Percentiles rank a stretch among this genome's conserved stretches.
Evolutionary conservation across 2,113 vertebrate species (phyloP).

Genomic region (Dascyllus trimaculatus): DNA sequence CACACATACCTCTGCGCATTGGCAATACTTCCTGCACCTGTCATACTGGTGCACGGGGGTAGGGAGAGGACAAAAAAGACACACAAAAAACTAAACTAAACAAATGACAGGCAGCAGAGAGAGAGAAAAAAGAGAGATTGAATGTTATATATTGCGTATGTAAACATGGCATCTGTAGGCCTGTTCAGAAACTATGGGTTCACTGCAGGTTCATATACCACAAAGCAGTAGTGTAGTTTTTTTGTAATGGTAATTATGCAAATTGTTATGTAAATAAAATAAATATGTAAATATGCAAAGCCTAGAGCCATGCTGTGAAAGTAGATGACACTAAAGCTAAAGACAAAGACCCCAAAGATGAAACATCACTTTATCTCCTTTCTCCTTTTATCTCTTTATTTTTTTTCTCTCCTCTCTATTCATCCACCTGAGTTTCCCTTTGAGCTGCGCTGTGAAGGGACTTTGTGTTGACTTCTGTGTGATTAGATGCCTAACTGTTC

Average conservation of each 20-base stretch:
- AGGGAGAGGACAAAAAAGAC: constrained; percentile 45
- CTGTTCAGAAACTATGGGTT: constrained; percentile 42
- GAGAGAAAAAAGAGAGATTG: neutral
- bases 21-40: constrained; percentile 42
- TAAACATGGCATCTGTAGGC: constrained; percentile 2
- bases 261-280: constrained; percentile 57
- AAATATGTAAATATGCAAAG: constrained; percentile 60
- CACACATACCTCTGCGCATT: neutral
- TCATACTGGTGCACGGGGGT: constrained; percentile 11
- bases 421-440: constrained; percentile 20
- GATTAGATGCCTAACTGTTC: constrained; percentile 45
- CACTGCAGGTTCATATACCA: constrained; percentile 33
- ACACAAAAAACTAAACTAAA: neutral
- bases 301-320: constrained; percentile 39
- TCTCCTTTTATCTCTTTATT: constrained; percentile 17
- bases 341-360: constrained; percentile 43
- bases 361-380: constrained; percentile 35
- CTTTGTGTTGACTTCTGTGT: constrained; percentile 35
- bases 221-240: constrained; percentile 18
- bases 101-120: neutral
- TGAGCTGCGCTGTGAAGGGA: constrained; percentile 16
- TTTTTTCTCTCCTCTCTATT: neutral
- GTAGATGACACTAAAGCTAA: constrained; percentile 37
- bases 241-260: constrained; percentile 64
- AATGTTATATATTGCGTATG: neutral